phyloP scores from a whole-genome alignment of 2,113 vertebrate species.

The Zingel zingel region DNA sequence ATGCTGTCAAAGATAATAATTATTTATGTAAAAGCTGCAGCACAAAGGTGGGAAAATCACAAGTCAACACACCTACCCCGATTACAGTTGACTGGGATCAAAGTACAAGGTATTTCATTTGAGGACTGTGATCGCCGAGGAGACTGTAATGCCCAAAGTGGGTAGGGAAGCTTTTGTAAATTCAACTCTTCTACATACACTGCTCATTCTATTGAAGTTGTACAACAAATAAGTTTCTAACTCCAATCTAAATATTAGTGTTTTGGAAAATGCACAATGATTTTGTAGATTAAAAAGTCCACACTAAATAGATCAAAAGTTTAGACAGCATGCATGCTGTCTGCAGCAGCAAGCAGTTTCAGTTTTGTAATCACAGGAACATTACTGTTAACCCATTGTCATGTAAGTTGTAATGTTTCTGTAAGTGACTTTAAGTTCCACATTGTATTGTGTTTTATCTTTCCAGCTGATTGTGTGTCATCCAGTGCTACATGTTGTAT shows the following conservation, averaged over 20 bases:
- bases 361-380: neutral
- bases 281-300: neutral
- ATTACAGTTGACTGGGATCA: neutral
- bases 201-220: neutral
- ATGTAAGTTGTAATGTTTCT: too few relatives aligned
- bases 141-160: too few relatives aligned
- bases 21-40: neutral
- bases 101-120: neutral
- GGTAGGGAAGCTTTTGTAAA: neutral
- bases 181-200: neutral
- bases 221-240: neutral
- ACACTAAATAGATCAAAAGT: too few relatives aligned
- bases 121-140: too few relatives aligned
- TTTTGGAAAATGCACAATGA: too few relatives aligned
- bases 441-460: neutral
- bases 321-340: neutral
- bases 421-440: neutral
- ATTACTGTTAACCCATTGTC: too few relatives aligned
- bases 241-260: too few relatives aligned
- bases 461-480: neutral
- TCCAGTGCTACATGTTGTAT: neutral
- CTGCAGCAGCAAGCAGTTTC: neutral
- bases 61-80: neutral
- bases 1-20: too few relatives aligned
- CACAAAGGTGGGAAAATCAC: neutral